Evolutionary conservation across 2,888 invertebrate species (phyloP).

Genomic region (Spodoptera exigua): DNA sequence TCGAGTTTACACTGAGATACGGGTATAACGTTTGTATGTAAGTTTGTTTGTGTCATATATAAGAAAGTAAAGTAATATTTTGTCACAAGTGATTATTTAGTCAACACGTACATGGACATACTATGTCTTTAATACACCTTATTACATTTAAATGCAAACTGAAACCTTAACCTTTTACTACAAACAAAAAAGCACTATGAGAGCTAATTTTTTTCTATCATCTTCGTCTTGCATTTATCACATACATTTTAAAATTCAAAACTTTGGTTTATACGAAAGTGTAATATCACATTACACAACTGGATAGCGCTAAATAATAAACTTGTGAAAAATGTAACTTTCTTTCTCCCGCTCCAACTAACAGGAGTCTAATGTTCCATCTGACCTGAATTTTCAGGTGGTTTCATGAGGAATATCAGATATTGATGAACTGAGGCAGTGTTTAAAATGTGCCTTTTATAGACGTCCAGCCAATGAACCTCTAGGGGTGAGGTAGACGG

Average conservation of each 20-base stretch:
- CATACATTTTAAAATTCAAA: too few species aligned
- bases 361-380: slow-evolving; percentile 32
- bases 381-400: slow-evolving; percentile 48
- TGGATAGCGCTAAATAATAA: slow-evolving; percentile 16
- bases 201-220: too few species aligned
- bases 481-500: slow-evolving; percentile 30
- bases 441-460: slow-evolving; percentile 54
- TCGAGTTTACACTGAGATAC: slow-evolving; percentile 8
- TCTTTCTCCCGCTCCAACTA: slow-evolving; percentile 10
- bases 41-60: slow-evolving; percentile 23
- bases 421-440: slow-evolving; percentile 39
- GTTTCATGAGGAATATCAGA: slow-evolving; percentile 47
- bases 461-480: slow-evolving; percentile 42
- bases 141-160: too few species aligned
- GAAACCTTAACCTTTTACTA: too few species aligned
- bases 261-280: too few species aligned
- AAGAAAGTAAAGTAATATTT: slow-evolving; percentile 18
- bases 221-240: too few species aligned
- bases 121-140: too few species aligned
- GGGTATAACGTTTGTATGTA: slow-evolving; percentile 33
- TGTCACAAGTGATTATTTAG: slow-evolving; percentile 31
- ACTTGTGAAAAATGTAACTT: slow-evolving; percentile 19
- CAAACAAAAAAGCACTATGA: too few species aligned
- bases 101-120: too few species aligned
- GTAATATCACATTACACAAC: too few species aligned